A percentile compares a stretch with the other conserved stretches of the same genome.
Evolutionary conservation across 2,113 vertebrate genomes (phyloP).

Genomic region (Pterocles burchelli): DNA sequence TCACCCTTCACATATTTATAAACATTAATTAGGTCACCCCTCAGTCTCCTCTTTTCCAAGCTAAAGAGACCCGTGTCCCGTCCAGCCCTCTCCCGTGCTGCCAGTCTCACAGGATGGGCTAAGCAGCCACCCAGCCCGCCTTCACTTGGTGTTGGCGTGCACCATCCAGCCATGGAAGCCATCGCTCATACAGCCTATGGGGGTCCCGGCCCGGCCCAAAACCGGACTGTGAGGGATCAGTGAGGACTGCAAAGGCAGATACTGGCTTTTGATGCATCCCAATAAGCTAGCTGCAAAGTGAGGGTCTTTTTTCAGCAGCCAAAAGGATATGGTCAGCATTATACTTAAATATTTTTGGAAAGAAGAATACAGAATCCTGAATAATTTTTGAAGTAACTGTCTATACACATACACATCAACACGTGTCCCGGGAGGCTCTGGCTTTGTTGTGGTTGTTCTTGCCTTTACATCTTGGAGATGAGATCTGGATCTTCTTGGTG

Average conservation of each 20-base stretch:
- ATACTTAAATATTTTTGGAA: neutral
- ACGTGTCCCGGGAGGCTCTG: fast-evolving
- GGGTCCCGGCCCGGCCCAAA: neutral
- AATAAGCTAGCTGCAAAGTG: neutral
- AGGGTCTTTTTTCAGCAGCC: neutral
- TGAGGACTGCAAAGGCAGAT: neutral
- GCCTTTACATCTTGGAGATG: neutral
- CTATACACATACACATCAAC: neutral
- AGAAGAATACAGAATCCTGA: neutral
- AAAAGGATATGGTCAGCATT: neutral
- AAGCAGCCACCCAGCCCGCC: neutral
- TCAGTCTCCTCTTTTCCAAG: no score
- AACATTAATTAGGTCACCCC: no score
- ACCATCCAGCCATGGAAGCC: neutral
- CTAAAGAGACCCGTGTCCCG: fast-evolving
- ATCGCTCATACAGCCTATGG: neutral
- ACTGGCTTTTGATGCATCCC: neutral
- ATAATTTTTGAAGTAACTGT: neutral
- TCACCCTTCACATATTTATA: no score
- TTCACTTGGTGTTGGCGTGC: neutral
- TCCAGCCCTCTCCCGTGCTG: no score
- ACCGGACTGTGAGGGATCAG: neutral
- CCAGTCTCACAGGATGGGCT: fast-evolving
- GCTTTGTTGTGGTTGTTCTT: neutral
- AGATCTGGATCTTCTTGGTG: neutral